Percentiles rank a stretch among this genome's conserved stretches.
phyloP scores from a whole-genome alignment of 30 jellyfish, hydroid and myxozoan genomes.

The Aurelia sp. region DNA sequence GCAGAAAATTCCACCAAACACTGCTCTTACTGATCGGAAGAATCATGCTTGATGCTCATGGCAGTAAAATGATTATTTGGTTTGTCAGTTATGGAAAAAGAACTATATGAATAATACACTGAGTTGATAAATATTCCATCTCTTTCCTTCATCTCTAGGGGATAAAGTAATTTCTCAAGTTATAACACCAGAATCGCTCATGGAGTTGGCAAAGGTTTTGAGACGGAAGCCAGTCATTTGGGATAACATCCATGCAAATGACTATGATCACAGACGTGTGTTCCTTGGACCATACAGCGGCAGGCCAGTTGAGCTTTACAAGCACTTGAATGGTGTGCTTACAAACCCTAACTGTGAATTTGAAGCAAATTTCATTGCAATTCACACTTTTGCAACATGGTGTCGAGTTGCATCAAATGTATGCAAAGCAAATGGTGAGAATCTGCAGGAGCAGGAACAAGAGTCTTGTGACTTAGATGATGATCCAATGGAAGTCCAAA shows the following conservation, averaged over 20 bases:
- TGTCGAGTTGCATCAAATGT: conserved; percentile 66
- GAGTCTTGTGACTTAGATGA: conserved; percentile 57
- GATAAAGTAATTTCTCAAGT: conserved; percentile 87
- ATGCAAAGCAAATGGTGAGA: conserved; percentile 18
- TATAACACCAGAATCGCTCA: conserved; percentile 76
- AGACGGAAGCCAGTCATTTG: conserved; percentile 95
- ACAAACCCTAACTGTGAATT: conserved; percentile 99
- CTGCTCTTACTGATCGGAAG: too few species aligned
- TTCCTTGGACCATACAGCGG: conserved; percentile 98
- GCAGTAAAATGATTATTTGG: too few species aligned
- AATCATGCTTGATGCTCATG: too few species aligned
- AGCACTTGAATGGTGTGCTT: conserved; percentile 78
- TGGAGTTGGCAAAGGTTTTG: conserved; percentile 74
- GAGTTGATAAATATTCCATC: not conserved
- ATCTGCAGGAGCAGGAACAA: conserved; percentile 39
- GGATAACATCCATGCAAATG: conserved; percentile 99
- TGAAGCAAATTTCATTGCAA: conserved; percentile 90
- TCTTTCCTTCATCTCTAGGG: conserved; percentile 52
- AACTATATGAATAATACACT: too few species aligned
- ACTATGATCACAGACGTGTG: conserved; percentile 95
- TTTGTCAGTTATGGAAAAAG: too few species aligned
- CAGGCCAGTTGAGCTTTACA: conserved; percentile 88
- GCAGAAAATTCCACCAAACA: too few species aligned
- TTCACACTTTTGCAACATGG: conserved; percentile 94
- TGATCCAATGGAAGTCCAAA: conserved; percentile 90